Conservation (phyloP, 2,888 invertebrate species). For the Ochlodes sylvanus region DNA sequence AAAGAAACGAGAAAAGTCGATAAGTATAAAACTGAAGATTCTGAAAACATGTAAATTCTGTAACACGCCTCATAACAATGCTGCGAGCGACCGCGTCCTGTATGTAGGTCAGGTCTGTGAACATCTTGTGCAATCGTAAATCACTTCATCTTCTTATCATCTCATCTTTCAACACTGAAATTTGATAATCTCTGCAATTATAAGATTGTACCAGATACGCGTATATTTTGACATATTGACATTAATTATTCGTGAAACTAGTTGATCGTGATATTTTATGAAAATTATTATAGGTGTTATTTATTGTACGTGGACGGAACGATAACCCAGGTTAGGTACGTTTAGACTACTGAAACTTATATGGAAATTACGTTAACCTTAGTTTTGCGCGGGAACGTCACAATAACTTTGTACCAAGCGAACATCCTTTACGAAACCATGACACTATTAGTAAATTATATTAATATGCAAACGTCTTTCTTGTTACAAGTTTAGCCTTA, state of each 20-base stretch:
- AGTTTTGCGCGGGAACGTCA: background rate
- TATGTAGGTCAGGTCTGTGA: conserved; percentile 27
- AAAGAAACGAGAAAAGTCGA: too few species aligned
- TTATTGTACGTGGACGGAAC: too few species aligned
- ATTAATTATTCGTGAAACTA: background rate
- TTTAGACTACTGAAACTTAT: too few species aligned
- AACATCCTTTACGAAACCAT: background rate
- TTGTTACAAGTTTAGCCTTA: background rate
- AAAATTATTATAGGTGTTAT: too few species aligned
- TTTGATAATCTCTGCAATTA: background rate
- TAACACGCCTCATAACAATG: background rate
- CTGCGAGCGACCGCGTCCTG: background rate
- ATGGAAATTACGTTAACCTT: background rate
- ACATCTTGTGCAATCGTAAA: conserved; percentile 25
- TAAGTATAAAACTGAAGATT: background rate
- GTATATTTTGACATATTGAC: background rate
- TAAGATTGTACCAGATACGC: background rate
- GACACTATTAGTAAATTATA: background rate
- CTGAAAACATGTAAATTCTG: background rate
- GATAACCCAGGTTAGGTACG: too few species aligned
- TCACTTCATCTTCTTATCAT: conserved; percentile 17
- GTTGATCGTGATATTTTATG: too few species aligned
- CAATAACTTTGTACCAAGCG: background rate
- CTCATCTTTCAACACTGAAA: conserved; percentile 12
- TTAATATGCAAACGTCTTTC: background rate